Evolutionary conservation across 2,113 vertebrate species (phyloP), one percentile per base, ranked within the genome.

Genomic region (Speoplatyrhinus poulsoni): DNA sequence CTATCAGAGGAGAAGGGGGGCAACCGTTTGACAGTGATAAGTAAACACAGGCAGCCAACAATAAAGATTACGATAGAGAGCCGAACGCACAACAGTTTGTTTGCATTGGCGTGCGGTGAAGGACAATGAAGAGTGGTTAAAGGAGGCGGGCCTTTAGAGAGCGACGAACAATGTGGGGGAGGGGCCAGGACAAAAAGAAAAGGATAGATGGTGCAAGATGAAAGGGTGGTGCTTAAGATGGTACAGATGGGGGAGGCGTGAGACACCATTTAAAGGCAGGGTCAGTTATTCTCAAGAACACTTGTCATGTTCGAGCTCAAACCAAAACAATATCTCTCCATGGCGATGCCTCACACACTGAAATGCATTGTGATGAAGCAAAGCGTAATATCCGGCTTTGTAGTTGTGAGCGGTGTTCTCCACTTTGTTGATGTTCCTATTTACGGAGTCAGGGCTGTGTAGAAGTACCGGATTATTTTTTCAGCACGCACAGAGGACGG

Each of bases 61-160:
- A 83, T 69, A 82, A 70, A 79, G 82, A 84, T 82, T 75, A 81
- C 71, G 67, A 80, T 77, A 60, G 68, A 26, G 55, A 79, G 67
- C 61, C 26, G 60, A 72, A 50, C 10, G n/a, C 80, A 82, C 75
- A 74, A 70, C 9, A 58, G 26, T 17, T 17, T 17, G 54, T 17
- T 17, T n/a, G n/a, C 54, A 3, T 10, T 69, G 80, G 67, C 65
- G 36, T 6, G 36, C 36, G 1, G 36, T 8, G 36, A 47, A 32
- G 49, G 52, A 67, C 15, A 46, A 58, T 72, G 62, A 71, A 76
- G 64, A 15, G 47, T 52, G 46, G 56, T 47, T 41, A 76, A 72
- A 64, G 67, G 50, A 76, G 46, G 61, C 70, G 48, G 41, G 64
- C 15, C 33, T 61, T 73, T 70, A 13, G 53, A 19, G 46, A 15